A percentile compares a stretch with the other conserved stretches of the same genome.
phyloP scores from a whole-genome alignment of 2,888 invertebrate genomes.

The Gymnosoma rotundatum region DNA sequence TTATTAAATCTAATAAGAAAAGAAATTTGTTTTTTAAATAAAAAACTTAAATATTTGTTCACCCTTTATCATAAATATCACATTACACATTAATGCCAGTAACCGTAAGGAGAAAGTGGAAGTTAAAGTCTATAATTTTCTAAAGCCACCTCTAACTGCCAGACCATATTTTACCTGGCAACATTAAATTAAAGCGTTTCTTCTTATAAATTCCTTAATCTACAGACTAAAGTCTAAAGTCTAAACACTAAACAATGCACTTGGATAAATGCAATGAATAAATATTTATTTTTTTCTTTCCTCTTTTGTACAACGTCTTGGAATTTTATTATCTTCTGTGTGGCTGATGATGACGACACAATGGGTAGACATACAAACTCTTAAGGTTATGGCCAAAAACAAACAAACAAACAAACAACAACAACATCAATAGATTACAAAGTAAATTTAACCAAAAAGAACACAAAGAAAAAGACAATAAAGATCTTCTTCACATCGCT shows the following conservation, averaged over 20 bases:
- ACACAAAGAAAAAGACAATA: slow-evolving; percentile 58
- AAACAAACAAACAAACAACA: slow-evolving; percentile 19
- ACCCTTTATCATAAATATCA: slow-evolving; percentile 24
- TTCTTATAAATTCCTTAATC: slow-evolving; percentile 17
- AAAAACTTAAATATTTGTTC: background rate
- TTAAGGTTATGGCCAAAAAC: slow-evolving; percentile 68
- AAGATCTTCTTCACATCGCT: slow-evolving; percentile 37
- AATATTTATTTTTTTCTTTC: background rate
- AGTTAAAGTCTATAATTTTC: slow-evolving; percentile 66
- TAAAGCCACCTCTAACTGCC: slow-evolving; percentile 57
- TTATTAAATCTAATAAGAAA: too few relatives aligned
- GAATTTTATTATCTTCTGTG: slow-evolving; percentile 40
- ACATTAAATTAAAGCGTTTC: slow-evolving; percentile 39
- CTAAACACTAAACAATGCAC: slow-evolving; percentile 47
- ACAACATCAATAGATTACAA: slow-evolving; percentile 66
- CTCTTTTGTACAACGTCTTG: slow-evolving; percentile 19
- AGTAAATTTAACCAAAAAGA: slow-evolving; percentile 56
- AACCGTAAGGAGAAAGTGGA: slow-evolving; percentile 15
- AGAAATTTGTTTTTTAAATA: background rate
- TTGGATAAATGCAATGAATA: slow-evolving; percentile 40
- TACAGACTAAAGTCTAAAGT: slow-evolving; percentile 22
- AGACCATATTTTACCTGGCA: slow-evolving; percentile 60
- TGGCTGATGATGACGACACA: background rate
- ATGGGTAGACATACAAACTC: slow-evolving; percentile 63
- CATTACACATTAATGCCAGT: background rate